Evolutionary conservation across 2,113 vertebrate species (phyloP), one percentile per base, ranked within the genome.

Genomic region (Catagonus wagneri): DNA sequence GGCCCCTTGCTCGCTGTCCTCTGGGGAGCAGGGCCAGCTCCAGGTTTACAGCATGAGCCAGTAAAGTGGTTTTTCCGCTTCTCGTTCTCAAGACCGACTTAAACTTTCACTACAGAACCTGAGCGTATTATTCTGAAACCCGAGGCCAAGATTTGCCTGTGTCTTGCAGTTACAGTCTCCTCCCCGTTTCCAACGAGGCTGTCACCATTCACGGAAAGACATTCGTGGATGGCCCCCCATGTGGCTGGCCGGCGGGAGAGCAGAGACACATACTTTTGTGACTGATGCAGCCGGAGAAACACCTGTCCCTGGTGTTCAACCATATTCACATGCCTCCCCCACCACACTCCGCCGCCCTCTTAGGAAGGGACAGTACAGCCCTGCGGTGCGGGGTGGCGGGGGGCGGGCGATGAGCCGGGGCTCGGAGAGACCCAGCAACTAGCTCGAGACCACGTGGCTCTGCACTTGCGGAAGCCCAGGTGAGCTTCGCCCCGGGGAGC

Each of bases 401-500:
- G 36, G 2, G n/a, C n/a, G n/a, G n/a, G n/a, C n/a, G 20, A 19
- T 2, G 0, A 3, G 54, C 32, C 23, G 3, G 1, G 3, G 25
- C 71, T 39, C 61, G 16, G 36, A 58, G 52, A 71, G 9, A 1
- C 20, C 27, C 44, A 63, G 39, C 54, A 14, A 8, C 44, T 1
- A 25, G 25, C 34, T 2, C 3, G 0, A 74, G 66, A 25, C 71
- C 56, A 15, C 0, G 0, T 1, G 19, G 5, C 16, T 39, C 54
- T 23, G 34, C 11, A 5, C 25, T 13, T 14, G 16, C 36, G 3
- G 1, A 29, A 39, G 34, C 58, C 16, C 17, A 36, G 71, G 44
- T 52, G 3, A 9, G 6, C 9, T 34, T 3, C 44, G n/a, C 44
- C 36, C 56, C 0, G 0, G 2, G 54, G 50, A n/a, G 19, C n/a